Base-by-base conservation (phyloP, 1,140 invertebrate species). In the Stratiolaelaps scimitus region DNA sequence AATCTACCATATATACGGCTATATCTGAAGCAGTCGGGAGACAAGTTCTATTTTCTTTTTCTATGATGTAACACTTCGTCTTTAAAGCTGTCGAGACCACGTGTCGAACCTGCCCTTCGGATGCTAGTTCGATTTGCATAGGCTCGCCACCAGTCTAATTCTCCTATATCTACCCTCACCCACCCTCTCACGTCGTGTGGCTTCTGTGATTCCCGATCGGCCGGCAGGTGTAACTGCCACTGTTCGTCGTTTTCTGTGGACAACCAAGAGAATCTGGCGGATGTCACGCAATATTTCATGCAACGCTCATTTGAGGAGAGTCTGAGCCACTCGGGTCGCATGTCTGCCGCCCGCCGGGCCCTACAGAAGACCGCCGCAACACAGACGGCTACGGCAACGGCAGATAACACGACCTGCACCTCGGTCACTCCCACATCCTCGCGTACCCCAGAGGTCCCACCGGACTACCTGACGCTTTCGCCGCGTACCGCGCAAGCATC, bases 311-410 rank as follows among this genome's bases (percentile, higher is more conserved):
- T 60, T 15, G 70, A 71, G 20, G 69, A 71, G 67, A 48, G 68
- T 70, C 68, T 78, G 75, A 70, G 76, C 74, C 70, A 69, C 26
- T 64, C 67, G 71, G 26, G 70, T 70, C 30, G 47, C 66, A n/a
- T 66, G 67, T 17, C 67, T 73, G 65, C 70, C 72, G n/a, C 73
- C 72, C 0, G 69, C 71, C 20, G 67, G 73, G n/a, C 72, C 72
- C 19, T 72, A 60, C 53, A 60, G 88, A 87, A 89, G 72, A 90
- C 89, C 0, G 89, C 92, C 78, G 89, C 89, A 1, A 92, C 89
- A 0, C 89, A 93, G 76, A 93, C 90, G 28, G 89, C 92, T 75
- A 80, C 69, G n/a, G 72, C 71, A 46, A 73, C 46, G 66, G 80
- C 83, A 47, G 84, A 86, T 34, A 60, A 60, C 53, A 60, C 53